Conservation (phyloP, 2,113 vertebrate genomes). For the Gopherus evgoodei region DNA sequence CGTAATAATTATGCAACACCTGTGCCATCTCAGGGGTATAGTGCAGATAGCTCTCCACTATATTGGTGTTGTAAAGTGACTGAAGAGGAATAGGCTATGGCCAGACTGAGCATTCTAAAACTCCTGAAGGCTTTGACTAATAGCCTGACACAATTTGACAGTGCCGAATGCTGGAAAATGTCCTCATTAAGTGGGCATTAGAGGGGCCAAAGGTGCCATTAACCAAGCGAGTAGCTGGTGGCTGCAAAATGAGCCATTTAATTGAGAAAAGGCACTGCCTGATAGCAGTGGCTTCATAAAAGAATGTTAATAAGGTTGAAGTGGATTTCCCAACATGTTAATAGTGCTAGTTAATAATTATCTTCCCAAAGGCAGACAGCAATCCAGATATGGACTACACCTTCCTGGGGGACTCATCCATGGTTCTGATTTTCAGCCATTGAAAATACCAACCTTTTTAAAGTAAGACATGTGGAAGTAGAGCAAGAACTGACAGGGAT, state of each 20-base stretch:
- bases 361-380: neutral
- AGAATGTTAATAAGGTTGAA: slow-evolving; percentile 9
- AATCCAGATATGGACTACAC: neutral
- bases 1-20: accelerated
- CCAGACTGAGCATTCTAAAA: accelerated
- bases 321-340: neutral
- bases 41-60: accelerated
- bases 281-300: neutral
- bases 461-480: neutral
- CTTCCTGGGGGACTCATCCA: neutral
- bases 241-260: slow-evolving; percentile 49
- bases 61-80: accelerated
- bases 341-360: neutral
- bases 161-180: slow-evolving; percentile 19
- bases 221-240: slow-evolving; percentile 6
- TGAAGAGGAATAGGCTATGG: neutral
- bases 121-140: neutral
- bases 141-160: neutral
- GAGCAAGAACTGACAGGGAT: too few relatives aligned
- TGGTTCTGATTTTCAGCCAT: neutral
- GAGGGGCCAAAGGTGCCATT: slow-evolving; percentile 45
- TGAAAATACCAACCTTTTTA: neutral
- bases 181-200: slow-evolving; percentile 46
- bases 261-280: slow-evolving; percentile 37
- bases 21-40: accelerated